Evolutionary conservation across 2,888 invertebrate genomes (phyloP).

Genomic region (Bursaphelenchus okinawaensis): DNA sequence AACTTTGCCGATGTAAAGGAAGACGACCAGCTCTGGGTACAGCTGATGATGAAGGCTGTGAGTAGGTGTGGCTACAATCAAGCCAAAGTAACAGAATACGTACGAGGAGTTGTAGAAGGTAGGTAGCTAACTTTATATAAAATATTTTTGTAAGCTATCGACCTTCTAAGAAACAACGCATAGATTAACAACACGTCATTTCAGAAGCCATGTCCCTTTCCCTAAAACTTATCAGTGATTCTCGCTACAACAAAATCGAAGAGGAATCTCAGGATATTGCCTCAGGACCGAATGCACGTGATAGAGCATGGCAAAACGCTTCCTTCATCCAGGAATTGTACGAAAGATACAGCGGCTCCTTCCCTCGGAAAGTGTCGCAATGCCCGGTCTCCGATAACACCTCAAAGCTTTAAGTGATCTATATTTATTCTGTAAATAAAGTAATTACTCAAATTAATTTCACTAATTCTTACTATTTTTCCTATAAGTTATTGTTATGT

Average conservation of each 20-base stretch:
- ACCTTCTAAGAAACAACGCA: no score
- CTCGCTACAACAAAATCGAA: constrained; percentile 52
- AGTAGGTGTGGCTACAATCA: constrained; percentile 44
- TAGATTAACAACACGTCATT: no score
- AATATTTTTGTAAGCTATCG: neutral
- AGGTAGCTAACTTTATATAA: neutral
- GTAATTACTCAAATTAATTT: no score
- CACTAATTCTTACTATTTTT: no score
- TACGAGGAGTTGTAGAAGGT: constrained; percentile 52
- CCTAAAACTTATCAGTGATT: constrained; percentile 51
- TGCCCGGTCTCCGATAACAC: constrained; percentile 21
- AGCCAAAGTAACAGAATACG: constrained; percentile 36
- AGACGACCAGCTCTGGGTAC: constrained; percentile 43
- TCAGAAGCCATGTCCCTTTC: constrained; percentile 55
- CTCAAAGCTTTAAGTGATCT: neutral
- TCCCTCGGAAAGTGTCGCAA: constrained; percentile 20
- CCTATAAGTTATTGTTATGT: no score
- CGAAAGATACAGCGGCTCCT: constrained; percentile 21
- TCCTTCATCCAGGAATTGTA: constrained; percentile 28
- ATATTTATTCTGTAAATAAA: neutral
- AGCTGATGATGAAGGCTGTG: constrained; percentile 43
- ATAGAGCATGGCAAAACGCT: constrained; percentile 32
- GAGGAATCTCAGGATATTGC: constrained; percentile 36
- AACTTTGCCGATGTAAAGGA: constrained; percentile 27
- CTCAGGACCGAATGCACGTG: constrained; percentile 25